These are phyloP conservation scores for Phenganax marumi DNA, from an alignment of 92 coral and sea anemone species.

Conservation along the genomic window DNA sequence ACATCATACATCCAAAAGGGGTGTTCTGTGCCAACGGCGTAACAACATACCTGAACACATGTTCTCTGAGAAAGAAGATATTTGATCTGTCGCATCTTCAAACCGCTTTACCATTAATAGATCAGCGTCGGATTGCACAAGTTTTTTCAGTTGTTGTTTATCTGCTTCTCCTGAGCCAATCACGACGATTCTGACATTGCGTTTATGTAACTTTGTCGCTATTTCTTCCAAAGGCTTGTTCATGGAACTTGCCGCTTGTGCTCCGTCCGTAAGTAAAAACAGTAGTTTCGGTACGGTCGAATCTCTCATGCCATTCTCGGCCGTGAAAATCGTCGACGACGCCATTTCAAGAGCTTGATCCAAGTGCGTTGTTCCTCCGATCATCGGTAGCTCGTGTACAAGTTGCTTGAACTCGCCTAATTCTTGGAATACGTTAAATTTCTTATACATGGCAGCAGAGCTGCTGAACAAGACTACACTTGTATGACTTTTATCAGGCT, in stretches of 20 bases:
- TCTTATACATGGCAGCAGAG: conserved; percentile 57
- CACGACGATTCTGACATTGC: conserved; percentile 16
- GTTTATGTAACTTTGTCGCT: conserved; percentile 16
- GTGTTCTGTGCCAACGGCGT: neutral
- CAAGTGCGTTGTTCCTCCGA: conserved; percentile 30
- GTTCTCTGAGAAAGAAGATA: neutral
- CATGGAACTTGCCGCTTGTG: conserved; percentile 8
- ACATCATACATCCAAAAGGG: neutral
- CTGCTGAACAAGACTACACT: conserved; percentile 69
- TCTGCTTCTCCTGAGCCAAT: conserved; percentile 44
- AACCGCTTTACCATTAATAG: conserved; percentile 17
- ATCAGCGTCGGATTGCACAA: conserved; percentile 24
- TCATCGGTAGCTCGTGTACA: conserved; percentile 37
- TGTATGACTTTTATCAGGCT: conserved; percentile 52
- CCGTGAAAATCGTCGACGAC: conserved; percentile 2
- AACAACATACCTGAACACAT: conserved; percentile 28
- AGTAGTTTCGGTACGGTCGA: conserved; percentile 16
- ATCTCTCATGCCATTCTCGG: conserved; percentile 24
- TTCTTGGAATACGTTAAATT: conserved; percentile 47
- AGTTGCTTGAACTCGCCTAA: conserved; percentile 45
- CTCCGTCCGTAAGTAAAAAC: conserved; percentile 40
- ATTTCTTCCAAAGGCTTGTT: conserved; percentile 2
- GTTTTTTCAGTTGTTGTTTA: conserved; percentile 1
- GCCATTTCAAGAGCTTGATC: conserved; percentile 35
- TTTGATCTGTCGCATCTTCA: conserved; percentile 34